phyloP scores from a whole-genome alignment of 2,888 invertebrate genomes.

The Panzeria rudis region DNA sequence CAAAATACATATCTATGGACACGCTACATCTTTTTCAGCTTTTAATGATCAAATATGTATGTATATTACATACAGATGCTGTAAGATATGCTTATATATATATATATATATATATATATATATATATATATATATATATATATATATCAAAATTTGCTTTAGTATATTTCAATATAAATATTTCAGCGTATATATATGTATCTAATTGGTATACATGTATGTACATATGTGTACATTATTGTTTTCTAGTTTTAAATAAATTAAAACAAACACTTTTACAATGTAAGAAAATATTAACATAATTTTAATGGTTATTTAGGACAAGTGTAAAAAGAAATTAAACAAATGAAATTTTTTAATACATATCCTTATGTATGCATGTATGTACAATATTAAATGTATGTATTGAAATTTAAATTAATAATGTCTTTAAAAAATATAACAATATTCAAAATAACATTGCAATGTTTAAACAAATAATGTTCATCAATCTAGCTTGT shows the following conservation, averaged over 20 bases:
- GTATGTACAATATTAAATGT: constrained; percentile 7
- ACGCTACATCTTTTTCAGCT: too few species aligned
- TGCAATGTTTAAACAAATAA: constrained; percentile 34
- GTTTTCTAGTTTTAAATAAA: constrained; percentile 73
- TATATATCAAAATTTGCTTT: background rate
- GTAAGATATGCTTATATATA: background rate
- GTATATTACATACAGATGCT: background rate
- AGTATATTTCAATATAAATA: constrained; percentile 18
- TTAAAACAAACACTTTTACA: constrained; percentile 29
- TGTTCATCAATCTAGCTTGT: constrained; percentile 43
- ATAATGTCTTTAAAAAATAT: constrained; percentile 40
- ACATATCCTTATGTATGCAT: constrained; percentile 15
- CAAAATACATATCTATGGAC: background rate
- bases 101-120: background rate
- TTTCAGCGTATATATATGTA: constrained; percentile 24
- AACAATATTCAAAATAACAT: constrained; percentile 29
- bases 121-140: background rate
- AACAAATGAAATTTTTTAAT: constrained; percentile 27
- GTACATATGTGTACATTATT: constrained; percentile 66
- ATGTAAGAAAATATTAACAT: constrained; percentile 39
- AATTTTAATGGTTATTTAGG: constrained; percentile 36
- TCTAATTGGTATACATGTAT: constrained; percentile 21
- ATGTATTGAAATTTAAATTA: constrained; percentile 47
- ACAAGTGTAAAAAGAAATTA: constrained; percentile 36
- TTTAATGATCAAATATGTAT: background rate